Percentiles rank a stretch among this genome's conserved stretches.
These are phyloP conservation scores for Lasaia peninsularis DNA, from an alignment of 1,140 invertebrate species.

Conservation along the genomic window DNA sequence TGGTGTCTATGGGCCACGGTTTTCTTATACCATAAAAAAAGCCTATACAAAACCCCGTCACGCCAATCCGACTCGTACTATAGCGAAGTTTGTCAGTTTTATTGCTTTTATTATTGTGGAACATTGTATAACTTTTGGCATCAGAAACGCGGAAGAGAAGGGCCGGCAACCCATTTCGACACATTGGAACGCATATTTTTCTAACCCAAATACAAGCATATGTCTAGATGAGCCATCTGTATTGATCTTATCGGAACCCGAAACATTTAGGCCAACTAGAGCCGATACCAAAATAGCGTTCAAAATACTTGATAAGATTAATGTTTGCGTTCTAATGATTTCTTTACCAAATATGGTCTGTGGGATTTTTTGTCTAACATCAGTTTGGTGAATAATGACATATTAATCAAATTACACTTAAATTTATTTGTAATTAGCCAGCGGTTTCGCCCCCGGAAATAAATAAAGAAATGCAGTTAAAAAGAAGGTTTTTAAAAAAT, in stretches of 20 bases:
- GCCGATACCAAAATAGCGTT: not conserved
- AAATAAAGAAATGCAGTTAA: too few relatives aligned
- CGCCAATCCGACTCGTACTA: too few relatives aligned
- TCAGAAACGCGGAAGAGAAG: slow-evolving; percentile 7
- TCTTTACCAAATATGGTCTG: too few relatives aligned
- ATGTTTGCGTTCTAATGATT: not conserved
- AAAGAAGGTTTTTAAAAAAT: too few relatives aligned
- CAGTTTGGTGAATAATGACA: too few relatives aligned
- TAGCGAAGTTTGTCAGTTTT: not conserved
- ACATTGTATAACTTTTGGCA: not conserved
- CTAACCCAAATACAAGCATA: slow-evolving; percentile 5
- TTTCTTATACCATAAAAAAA: too few relatives aligned
- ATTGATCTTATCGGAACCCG: slow-evolving; percentile 5
- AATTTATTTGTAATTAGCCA: too few relatives aligned
- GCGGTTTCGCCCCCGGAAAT: too few relatives aligned
- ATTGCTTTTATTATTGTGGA: not conserved
- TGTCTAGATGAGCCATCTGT: slow-evolving; percentile 2
- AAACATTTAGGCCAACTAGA: slow-evolving; percentile 9
- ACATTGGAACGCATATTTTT: slow-evolving; percentile 7
- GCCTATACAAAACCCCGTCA: too few relatives aligned
- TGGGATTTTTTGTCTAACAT: too few relatives aligned
- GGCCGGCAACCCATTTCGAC: slow-evolving; percentile 1
- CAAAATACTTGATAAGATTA: not conserved
- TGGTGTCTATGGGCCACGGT: too few relatives aligned
- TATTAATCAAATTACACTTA: too few relatives aligned